A percentile compares a stretch with the other conserved stretches of the same genome.
phyloP scores from a whole-genome alignment of 2,113 vertebrate genomes.

The Meleagris gallopavo region DNA sequence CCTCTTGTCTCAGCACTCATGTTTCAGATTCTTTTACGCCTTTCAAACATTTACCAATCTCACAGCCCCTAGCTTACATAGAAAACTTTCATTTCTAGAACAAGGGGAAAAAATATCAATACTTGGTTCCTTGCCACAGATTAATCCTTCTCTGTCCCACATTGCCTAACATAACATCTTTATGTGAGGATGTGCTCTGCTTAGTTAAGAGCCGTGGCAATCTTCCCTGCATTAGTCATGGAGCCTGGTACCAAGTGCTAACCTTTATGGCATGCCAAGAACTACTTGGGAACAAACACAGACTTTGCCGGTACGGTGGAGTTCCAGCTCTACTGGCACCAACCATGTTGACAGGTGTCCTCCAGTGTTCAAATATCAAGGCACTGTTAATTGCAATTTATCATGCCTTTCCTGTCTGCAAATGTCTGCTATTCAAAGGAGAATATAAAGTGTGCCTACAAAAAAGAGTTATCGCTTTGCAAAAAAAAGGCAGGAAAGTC shows the following conservation, averaged over 20 bases:
- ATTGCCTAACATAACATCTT: conserved; percentile 35
- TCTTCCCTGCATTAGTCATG: conserved; percentile 54
- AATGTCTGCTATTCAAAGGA: neutral
- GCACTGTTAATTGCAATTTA: conserved; percentile 54
- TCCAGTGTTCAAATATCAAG: conserved; percentile 11
- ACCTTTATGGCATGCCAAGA: conserved; percentile 67
- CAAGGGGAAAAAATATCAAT: conserved; percentile 39
- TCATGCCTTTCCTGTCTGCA: conserved; percentile 42
- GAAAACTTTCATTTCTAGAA: conserved; percentile 46
- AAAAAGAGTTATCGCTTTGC: neutral
- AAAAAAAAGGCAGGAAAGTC: neutral
- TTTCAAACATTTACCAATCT: conserved; percentile 7
- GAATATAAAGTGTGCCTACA: neutral
- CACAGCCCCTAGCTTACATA: neutral
- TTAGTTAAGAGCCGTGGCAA: conserved; percentile 55
- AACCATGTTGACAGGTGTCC: conserved; percentile 58
- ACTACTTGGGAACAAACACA: conserved; percentile 58
- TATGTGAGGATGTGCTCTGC: conserved; percentile 59
- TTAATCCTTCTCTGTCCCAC: conserved; percentile 26
- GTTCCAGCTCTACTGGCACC: conserved; percentile 49
- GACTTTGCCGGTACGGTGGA: neutral
- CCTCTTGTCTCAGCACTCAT: neutral
- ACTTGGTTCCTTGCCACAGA: conserved; percentile 35
- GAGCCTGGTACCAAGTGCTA: conserved; percentile 54
- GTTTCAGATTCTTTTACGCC: conserved; percentile 23